Evolutionary conservation across 2,113 vertebrate species (phyloP).

Genomic region (Butorides virescens): DNA sequence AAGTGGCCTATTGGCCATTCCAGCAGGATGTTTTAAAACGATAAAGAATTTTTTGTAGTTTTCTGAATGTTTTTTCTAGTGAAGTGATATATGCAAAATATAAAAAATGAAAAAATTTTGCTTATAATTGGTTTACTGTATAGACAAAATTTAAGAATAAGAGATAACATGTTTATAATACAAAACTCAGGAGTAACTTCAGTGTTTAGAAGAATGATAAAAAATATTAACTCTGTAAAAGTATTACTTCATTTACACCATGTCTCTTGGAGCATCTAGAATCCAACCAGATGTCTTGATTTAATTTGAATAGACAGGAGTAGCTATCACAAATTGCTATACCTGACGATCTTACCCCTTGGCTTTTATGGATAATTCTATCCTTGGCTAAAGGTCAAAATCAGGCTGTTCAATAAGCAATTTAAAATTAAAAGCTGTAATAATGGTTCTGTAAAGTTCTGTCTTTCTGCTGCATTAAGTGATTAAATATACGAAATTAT

Average conservation of each 20-base stretch:
- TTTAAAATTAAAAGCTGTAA: conserved; percentile 27
- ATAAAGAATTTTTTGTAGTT: background rate
- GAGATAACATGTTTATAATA: background rate
- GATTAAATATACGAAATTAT: background rate
- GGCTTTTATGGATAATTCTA: conserved; percentile 26
- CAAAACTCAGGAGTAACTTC: background rate
- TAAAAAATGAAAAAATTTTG: background rate
- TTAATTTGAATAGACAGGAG: background rate
- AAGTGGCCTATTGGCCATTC: background rate
- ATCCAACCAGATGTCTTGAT: background rate
- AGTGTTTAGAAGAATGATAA: background rate
- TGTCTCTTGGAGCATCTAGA: background rate
- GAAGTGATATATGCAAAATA: background rate
- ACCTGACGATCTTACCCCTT: conserved; percentile 9
- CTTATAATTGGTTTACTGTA: background rate
- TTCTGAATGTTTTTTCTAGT: background rate
- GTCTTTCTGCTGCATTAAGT: background rate
- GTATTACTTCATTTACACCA: conserved; percentile 20
- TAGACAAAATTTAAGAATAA: background rate
- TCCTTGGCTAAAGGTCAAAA: conserved; percentile 9
- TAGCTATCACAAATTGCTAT: background rate
- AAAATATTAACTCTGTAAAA: conserved; percentile 18
- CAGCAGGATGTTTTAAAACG: background rate
- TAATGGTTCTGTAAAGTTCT: background rate
- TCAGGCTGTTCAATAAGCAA: background rate